Conservation (phyloP, 2,888 invertebrate genomes). For the Drosophila siamana region DNA sequence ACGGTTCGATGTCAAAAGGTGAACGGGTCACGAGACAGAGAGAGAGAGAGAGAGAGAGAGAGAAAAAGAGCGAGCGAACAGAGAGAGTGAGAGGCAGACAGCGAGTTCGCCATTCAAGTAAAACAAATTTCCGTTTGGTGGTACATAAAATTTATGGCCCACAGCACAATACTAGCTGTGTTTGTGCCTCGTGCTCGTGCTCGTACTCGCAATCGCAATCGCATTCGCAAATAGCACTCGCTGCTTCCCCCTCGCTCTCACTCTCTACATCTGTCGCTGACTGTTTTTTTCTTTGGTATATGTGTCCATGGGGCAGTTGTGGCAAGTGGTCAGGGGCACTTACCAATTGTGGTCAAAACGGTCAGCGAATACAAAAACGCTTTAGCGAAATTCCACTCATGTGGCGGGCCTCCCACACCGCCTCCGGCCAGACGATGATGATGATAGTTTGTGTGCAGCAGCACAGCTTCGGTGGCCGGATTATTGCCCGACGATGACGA, state of each 20-base stretch:
- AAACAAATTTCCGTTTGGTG: constrained; percentile 73
- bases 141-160: constrained; percentile 71
- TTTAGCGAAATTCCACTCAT: constrained; percentile 94
- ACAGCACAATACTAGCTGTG: constrained; percentile 31
- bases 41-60: too few species aligned
- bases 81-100: too few species aligned
- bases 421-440: constrained; percentile 83
- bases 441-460: constrained; percentile 83
- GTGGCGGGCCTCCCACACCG: constrained; percentile 65
- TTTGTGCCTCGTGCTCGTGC: neutral
- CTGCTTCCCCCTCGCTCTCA: neutral
- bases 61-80: too few species aligned
- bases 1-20: constrained; percentile 61
- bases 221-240: constrained; percentile 4
- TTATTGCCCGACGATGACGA: constrained; percentile 59
- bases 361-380: constrained; percentile 98
- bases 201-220: constrained; percentile 15
- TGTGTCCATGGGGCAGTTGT: constrained; percentile 17
- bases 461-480: constrained; percentile 85
- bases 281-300: neutral
- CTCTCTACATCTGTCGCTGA: constrained; percentile 19
- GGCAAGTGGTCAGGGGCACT: constrained; percentile 83
- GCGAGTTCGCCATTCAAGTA: constrained; percentile 63
- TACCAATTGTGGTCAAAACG: constrained; percentile 96
- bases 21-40: constrained; percentile 45